A percentile compares a stretch with the other conserved stretches of the same genome.
These are phyloP conservation scores for Alca torda DNA, from an alignment of 2,797 vertebrate species.

Conservation along the genomic window DNA sequence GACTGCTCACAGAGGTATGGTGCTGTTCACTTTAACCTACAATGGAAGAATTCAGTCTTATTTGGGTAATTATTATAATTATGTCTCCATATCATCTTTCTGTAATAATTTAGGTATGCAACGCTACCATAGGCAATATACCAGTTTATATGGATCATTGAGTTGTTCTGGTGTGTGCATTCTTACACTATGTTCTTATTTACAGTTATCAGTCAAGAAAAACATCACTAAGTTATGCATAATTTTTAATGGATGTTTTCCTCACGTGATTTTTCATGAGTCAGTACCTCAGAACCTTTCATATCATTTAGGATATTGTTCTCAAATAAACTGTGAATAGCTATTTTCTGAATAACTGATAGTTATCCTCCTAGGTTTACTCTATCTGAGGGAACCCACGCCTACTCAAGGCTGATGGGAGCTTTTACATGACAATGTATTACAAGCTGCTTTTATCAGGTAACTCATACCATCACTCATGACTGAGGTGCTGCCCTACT, in stretches of 20 bases:
- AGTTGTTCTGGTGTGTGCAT: neutral
- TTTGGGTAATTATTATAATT: neutral
- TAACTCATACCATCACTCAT: fast-evolving
- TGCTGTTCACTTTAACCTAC: neutral
- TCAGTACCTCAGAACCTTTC: neutral
- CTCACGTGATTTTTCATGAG: neutral
- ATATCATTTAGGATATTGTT: neutral
- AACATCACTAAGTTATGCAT: neutral
- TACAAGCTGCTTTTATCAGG: neutral
- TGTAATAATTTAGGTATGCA: neutral
- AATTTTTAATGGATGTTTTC: neutral
- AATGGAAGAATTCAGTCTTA: neutral
- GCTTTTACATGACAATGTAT: neutral
- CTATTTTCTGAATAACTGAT: neutral
- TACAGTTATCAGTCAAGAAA: neutral
- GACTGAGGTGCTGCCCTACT: neutral
- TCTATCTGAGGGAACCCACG: neutral
- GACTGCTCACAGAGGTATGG: neutral
- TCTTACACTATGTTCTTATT: neutral
- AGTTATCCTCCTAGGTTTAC: neutral
- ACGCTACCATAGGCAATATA: neutral
- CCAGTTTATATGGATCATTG: neutral
- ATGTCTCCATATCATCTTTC: neutral
- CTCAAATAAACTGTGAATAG: neutral
- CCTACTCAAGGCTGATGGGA: neutral